Evolutionary conservation across 2,888 invertebrate genomes (phyloP).

Genomic region (Kryphioiulus occultus): DNA sequence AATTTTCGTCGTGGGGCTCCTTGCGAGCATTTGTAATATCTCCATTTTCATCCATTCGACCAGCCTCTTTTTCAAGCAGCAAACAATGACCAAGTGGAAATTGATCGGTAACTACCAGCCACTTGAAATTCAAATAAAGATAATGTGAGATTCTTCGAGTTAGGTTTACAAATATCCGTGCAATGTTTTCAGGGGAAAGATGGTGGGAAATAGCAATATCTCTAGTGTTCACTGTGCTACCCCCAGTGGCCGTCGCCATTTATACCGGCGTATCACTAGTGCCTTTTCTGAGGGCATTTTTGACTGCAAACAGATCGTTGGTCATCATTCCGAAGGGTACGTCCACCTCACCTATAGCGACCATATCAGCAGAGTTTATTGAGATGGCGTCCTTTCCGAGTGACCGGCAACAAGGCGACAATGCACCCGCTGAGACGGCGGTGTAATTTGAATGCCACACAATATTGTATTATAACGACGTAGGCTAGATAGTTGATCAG

Average conservation of each 20-base stretch:
- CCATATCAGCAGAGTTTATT: not conserved
- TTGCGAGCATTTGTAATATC: constrained; percentile 5
- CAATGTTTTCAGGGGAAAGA: not conserved
- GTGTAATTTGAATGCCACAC: too few relatives aligned
- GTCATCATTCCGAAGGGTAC: not conserved
- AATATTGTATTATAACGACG: too few relatives aligned
- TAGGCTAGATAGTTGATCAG: too few relatives aligned
- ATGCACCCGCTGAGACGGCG: not conserved
- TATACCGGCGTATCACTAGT: not conserved
- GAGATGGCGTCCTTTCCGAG: not conserved
- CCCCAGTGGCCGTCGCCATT: not conserved
- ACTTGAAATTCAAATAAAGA: too few relatives aligned
- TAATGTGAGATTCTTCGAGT: too few relatives aligned
- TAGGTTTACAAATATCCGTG: not conserved
- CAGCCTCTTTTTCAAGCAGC: not conserved
- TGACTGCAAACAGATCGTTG: not conserved
- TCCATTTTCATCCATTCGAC: constrained; percentile 6
- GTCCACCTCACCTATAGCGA: not conserved
- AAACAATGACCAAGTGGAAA: not conserved
- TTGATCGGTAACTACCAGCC: not conserved
- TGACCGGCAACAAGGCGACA: not conserved
- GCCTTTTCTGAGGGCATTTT: not conserved
- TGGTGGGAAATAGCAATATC: not conserved
- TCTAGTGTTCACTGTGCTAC: not conserved
- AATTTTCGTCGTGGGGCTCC: not conserved